phyloP scores from a whole-genome alignment of 2,888 invertebrate species.

The Malthinus seriepunctatus region DNA sequence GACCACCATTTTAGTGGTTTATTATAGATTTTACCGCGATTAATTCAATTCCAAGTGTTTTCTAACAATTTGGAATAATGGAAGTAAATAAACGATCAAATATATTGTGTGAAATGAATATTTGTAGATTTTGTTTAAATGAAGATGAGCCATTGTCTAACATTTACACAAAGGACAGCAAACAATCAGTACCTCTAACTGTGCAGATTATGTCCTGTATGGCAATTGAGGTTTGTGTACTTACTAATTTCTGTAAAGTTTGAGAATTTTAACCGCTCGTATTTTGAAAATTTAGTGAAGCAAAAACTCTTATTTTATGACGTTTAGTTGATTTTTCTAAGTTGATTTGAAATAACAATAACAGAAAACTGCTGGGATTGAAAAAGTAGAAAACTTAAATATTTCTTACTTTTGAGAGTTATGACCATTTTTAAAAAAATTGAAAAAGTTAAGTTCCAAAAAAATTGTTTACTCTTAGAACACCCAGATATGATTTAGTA shows the following conservation, averaged over 20 bases:
- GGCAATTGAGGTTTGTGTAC: constrained; percentile 69
- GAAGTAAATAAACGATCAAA: constrained; percentile 60
- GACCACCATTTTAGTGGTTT: constrained; percentile 47
- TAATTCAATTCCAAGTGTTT: constrained; percentile 12
- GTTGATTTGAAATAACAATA: too few species aligned
- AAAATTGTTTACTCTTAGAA: too few species aligned
- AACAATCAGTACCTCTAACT: constrained; percentile 67
- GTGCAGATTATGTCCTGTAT: constrained; percentile 78
- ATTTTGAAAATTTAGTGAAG: too few species aligned
- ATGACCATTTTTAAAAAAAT: too few species aligned
- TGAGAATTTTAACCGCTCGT: background rate
- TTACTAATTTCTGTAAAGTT: constrained; percentile 31
- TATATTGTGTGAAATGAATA: constrained; percentile 64
- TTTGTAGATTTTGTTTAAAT: constrained; percentile 76
- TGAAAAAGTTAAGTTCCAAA: too few species aligned
- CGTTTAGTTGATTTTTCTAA: too few species aligned
- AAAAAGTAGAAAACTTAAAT: too few species aligned
- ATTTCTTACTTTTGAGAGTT: too few species aligned
- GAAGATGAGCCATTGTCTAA: constrained; percentile 65
- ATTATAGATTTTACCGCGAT: constrained; percentile 37
- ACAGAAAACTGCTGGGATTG: too few species aligned
- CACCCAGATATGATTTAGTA: too few species aligned
- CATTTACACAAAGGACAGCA: constrained; percentile 67
- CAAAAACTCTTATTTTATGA: too few species aligned
- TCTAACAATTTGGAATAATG: constrained; percentile 52